These are phyloP conservation scores for Acanthurus leucopareius DNA, from an alignment of 2,797 vertebrate species.

Conservation along the genomic window DNA sequence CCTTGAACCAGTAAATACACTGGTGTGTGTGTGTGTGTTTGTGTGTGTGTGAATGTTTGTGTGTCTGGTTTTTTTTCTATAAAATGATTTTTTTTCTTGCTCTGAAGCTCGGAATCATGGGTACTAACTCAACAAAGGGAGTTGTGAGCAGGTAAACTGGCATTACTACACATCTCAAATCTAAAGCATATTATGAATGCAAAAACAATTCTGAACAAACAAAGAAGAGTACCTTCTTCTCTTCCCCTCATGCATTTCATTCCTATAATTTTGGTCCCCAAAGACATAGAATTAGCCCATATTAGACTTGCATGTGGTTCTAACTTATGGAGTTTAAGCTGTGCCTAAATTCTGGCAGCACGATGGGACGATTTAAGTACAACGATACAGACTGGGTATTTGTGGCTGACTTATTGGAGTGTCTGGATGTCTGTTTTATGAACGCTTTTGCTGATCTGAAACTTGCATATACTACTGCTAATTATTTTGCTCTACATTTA, in stretches of 20 bases:
- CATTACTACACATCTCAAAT: not conserved
- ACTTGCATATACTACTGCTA: constrained; percentile 34
- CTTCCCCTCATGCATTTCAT: not conserved
- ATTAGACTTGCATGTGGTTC: constrained; percentile 14
- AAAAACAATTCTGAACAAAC: not conserved
- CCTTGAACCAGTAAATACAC: constrained; percentile 2
- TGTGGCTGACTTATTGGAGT: constrained; percentile 3
- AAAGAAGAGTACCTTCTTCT: not conserved
- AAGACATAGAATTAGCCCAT: constrained; percentile 18
- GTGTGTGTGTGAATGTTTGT: not conserved
- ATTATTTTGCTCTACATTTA: constrained; percentile 38
- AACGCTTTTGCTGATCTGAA: constrained; percentile 50
- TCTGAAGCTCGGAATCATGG: not conserved
- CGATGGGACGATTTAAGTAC: not conserved
- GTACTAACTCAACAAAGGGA: not conserved
- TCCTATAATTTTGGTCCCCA: not conserved
- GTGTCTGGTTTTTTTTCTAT: not conserved
- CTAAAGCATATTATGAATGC: not conserved
- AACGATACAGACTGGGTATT: not conserved
- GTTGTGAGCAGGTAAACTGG: not conserved
- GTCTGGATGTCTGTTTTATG: constrained; percentile 30
- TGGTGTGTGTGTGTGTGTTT: not conserved
- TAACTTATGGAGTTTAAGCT: not conserved
- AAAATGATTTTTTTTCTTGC: constrained; percentile 12
- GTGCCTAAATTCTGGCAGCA: not conserved